Evolutionary conservation across 2,888 invertebrate species (phyloP), one percentile per base, ranked within the genome.

Genomic region (Idaea straminata): DNA sequence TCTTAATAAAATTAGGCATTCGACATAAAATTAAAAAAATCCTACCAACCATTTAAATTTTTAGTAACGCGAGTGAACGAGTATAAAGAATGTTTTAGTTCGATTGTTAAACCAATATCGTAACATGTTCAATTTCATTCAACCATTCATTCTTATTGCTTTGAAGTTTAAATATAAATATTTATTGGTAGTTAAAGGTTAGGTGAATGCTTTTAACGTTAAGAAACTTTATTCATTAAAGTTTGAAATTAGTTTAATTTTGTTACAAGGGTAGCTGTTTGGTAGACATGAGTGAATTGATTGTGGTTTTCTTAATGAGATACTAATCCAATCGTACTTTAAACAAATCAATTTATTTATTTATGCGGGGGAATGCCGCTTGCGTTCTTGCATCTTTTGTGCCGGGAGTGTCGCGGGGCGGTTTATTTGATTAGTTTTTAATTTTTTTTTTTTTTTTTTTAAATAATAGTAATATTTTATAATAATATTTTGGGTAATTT

Each of bases 71-170:
- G 47, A 47, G 47, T 47, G 47, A 47, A 47, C 47, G 47, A 47
- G 7, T 47, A 47, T 47, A 47, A 47, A 47, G 73, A 77, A 77
- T 68, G 71, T 77, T 79, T 79, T 47, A 47, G 47, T 47, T 47
- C 61, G 61, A 10, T 58, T 61, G 57, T 68, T 61, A 6, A 47
- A 47, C 47, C 47, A 10, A 47, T 47, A 47, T 47, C 47, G 5
- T 47, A 47, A 47, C 47, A 13, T 47, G 47, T 47, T 47, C 47
- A 0, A 47, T 47, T 38, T 47, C 47, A 47, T 47, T 47, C 47
- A 47, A 47, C 47, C 47, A 47, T 47, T 47, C 47, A 13, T 47
- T 47, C 47, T 47, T 47, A 70, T 64, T 38, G 70, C 69, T 69
- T 71, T 70, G 69, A 70, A 69, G 65, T 69, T 69, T 67, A 69